Conservation (phyloP, 2,797 vertebrate genomes). For the Molossus molossus region DNA sequence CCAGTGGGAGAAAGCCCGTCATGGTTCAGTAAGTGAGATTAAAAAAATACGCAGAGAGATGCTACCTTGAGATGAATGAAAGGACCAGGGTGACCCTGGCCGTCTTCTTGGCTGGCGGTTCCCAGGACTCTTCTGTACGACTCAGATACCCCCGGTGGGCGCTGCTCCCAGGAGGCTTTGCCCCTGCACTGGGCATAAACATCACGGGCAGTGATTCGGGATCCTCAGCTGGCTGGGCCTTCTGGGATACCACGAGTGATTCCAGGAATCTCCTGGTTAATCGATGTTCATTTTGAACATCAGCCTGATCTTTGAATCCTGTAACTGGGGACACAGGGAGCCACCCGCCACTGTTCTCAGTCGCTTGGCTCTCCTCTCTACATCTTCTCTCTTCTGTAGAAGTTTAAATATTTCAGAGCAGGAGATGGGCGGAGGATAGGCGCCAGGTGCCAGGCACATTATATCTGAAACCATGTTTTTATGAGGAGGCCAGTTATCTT, state of each 20-base stretch:
- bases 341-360: background rate
- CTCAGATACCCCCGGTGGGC: fast-evolving
- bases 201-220: background rate
- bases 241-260: background rate
- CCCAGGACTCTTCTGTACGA: background rate
- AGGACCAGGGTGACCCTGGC: fast-evolving
- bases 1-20: background rate
- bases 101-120: background rate
- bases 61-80: background rate
- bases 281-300: background rate
- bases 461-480: background rate
- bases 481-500: background rate
- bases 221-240: background rate
- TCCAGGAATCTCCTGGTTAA: background rate
- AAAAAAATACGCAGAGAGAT: background rate
- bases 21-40: background rate
- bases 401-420: constrained; percentile 59
- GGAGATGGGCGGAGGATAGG: background rate
- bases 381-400: constrained; percentile 12
- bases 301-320: background rate
- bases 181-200: background rate
- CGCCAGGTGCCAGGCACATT: background rate
- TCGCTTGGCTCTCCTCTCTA: background rate
- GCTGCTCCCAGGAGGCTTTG: fast-evolving
- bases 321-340: background rate